Percentiles rank a stretch among this genome's conserved stretches.
phyloP scores from a whole-genome alignment of 2,113 vertebrate genomes.

The Scortum barcoo region DNA sequence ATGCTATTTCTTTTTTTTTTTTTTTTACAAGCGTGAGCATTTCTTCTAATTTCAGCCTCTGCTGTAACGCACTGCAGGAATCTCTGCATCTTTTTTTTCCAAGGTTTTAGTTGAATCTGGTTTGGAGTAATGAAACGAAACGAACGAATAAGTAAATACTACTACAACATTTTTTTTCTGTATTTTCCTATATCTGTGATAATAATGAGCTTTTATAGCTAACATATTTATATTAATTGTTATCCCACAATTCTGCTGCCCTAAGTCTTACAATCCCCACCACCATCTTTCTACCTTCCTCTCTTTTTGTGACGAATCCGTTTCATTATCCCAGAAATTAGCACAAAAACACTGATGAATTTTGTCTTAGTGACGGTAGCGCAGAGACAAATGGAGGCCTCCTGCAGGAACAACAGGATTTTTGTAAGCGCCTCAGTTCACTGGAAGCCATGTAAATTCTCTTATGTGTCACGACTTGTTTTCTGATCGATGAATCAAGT shows the following conservation, averaged over 20 bases:
- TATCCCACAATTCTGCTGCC: background rate
- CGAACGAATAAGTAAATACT: background rate
- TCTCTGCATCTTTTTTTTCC: background rate
- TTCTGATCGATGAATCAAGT: conserved; percentile 55
- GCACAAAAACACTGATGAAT: background rate
- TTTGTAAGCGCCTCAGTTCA: background rate
- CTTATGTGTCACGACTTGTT: conserved; percentile 60
- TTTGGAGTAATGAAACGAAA: background rate
- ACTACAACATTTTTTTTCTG: background rate
- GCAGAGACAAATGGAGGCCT: background rate
- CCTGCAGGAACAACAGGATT: background rate
- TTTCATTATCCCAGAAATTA: conserved; percentile 8
- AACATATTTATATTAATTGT: background rate
- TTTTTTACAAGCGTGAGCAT: too few species aligned
- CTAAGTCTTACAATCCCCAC: background rate
- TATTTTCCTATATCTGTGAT: background rate
- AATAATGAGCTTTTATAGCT: background rate
- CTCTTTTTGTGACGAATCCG: background rate
- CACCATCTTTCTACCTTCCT: background rate
- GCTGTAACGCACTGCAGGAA: background rate
- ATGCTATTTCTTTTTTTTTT: too few species aligned
- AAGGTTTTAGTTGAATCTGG: background rate
- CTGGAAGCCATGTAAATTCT: conserved; percentile 28
- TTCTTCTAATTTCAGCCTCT: background rate
- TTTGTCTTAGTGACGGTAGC: background rate